These are phyloP conservation scores for Macrophya alboannulata DNA, from an alignment of 2,888 invertebrate species.

Conservation along the genomic window DNA sequence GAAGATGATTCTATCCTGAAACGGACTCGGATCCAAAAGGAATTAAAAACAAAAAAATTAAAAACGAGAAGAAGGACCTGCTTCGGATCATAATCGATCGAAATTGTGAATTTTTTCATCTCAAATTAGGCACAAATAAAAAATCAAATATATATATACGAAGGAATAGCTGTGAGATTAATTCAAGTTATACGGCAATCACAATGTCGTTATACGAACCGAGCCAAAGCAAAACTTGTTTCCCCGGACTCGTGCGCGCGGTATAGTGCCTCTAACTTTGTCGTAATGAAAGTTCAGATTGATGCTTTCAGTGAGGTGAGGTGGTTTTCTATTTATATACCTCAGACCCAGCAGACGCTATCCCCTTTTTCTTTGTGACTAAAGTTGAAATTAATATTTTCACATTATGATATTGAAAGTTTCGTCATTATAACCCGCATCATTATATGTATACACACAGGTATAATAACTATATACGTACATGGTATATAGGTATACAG, in stretches of 20 bases:
- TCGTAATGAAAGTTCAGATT: conserved; percentile 53
- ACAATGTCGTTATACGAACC: conserved; percentile 46
- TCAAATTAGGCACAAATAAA: background rate
- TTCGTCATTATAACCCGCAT: background rate
- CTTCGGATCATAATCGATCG: too few species aligned
- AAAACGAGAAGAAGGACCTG: too few species aligned
- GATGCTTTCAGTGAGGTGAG: conserved; percentile 36
- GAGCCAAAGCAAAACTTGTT: conserved; percentile 19
- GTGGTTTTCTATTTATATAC: conserved; percentile 40
- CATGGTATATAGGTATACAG: background rate
- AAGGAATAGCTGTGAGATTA: conserved; percentile 13
- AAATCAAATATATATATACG: background rate
- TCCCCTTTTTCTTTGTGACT: background rate
- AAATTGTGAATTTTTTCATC: too few species aligned
- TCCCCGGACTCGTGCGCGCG: background rate
- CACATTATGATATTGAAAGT: conserved; percentile 34
- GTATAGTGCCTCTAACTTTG: conserved; percentile 41
- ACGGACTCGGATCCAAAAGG: background rate
- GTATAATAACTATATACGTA: background rate
- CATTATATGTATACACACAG: background rate
- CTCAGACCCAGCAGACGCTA: background rate
- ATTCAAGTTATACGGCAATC: conserved; percentile 46
- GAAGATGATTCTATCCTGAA: background rate
- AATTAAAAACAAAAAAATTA: background rate
- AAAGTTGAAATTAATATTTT: conserved; percentile 41